Evolutionary conservation across 2,888 invertebrate species (phyloP).

Genomic region (Keiferia lycopersicella): DNA sequence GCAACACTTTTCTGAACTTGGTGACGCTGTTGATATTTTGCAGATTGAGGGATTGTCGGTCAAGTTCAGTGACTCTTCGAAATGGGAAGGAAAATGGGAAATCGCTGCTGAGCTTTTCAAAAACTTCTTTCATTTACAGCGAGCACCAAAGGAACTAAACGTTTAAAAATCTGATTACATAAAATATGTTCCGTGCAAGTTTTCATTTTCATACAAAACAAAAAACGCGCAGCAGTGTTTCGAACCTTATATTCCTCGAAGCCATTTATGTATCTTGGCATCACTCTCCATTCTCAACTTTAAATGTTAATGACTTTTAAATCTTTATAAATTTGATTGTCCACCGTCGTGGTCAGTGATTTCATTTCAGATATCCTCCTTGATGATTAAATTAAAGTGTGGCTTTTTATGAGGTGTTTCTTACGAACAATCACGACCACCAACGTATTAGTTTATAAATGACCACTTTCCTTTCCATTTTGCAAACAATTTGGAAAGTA

Average conservation of each 20-base stretch:
- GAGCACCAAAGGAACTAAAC: too few relatives aligned
- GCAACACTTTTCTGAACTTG: too few relatives aligned
- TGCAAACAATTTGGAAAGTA: constrained; percentile 8
- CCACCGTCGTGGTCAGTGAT: constrained; percentile 25
- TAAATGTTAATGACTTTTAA: constrained; percentile 54
- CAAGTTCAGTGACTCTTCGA: too few relatives aligned
- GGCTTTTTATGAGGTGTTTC: constrained; percentile 21
- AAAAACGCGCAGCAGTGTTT: too few relatives aligned
- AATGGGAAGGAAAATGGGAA: too few relatives aligned
- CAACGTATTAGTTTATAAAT: background rate
- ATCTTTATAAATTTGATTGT: constrained; percentile 27
- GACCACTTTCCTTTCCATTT: background rate
- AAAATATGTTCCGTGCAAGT: too few relatives aligned
- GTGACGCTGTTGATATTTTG: too few relatives aligned
- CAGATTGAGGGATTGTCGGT: too few relatives aligned
- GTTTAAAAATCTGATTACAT: too few relatives aligned
- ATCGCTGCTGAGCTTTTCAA: too few relatives aligned
- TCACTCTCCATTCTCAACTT: constrained; percentile 42
- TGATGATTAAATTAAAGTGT: constrained; percentile 21
- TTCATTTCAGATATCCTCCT: constrained; percentile 27
- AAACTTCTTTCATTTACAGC: too few relatives aligned
- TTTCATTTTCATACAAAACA: too few relatives aligned
- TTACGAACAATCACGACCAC: constrained; percentile 17
- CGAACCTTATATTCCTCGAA: constrained; percentile 21
- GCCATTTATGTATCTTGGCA: constrained; percentile 28